Evolutionary conservation across 1,140 invertebrate genomes (phyloP).

Genomic region (Leptoteleia sp.): DNA sequence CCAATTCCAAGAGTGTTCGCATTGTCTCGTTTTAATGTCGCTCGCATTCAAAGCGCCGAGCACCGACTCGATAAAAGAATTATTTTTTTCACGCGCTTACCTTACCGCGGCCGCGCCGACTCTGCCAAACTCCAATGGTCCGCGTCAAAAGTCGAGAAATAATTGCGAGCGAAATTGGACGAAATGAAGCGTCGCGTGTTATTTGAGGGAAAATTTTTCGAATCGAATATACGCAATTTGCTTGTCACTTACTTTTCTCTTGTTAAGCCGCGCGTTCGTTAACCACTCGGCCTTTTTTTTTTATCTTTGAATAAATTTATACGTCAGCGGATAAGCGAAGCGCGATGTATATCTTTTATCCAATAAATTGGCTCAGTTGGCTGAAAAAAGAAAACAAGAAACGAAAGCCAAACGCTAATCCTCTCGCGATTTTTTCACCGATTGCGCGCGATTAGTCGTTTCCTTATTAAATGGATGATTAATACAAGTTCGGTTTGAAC

Average conservation of each 20-base stretch:
- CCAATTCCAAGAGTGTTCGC: too few relatives aligned
- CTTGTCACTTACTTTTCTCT: slow-evolving; percentile 46
- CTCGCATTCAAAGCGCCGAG: too few relatives aligned
- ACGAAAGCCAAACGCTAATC: too few relatives aligned
- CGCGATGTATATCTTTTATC: slow-evolving; percentile 26
- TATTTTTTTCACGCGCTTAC: too few relatives aligned
- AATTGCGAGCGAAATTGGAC: slow-evolving; percentile 16
- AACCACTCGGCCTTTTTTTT: slow-evolving; percentile 35
- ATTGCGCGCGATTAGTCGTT: slow-evolving; percentile 1
- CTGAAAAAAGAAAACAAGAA: neutral
- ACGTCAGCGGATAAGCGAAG: slow-evolving; percentile 21
- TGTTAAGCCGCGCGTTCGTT: slow-evolving; percentile 37
- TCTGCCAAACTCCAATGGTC: too few relatives aligned
- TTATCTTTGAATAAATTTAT: slow-evolving; percentile 49
- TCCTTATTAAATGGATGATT: neutral
- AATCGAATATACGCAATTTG: slow-evolving; percentile 47
- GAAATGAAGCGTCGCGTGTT: slow-evolving; percentile 24
- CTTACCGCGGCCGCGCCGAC: too few relatives aligned
- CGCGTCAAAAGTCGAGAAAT: neutral
- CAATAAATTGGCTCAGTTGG: slow-evolving; percentile 5
- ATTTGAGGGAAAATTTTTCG: slow-evolving; percentile 30
- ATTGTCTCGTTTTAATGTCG: too few relatives aligned
- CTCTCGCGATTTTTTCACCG: slow-evolving; percentile 6
- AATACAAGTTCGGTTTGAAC: too few relatives aligned
- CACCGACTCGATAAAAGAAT: too few relatives aligned